A percentile compares a stretch with the other conserved stretches of the same genome.
Evolutionary conservation across 2,888 invertebrate genomes (phyloP).

Genomic region (Hyalella azteca): DNA sequence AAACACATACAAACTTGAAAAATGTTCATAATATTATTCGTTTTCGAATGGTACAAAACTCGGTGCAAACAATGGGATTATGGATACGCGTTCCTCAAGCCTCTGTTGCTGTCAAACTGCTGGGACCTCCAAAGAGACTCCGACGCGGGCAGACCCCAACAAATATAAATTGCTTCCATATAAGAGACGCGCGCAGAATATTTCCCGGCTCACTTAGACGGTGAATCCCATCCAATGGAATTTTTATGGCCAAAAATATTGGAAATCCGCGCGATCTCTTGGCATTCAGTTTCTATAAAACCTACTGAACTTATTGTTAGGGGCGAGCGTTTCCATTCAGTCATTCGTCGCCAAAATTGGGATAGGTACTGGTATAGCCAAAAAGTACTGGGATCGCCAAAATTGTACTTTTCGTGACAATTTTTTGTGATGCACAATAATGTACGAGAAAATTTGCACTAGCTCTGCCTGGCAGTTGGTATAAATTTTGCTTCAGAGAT

Average conservation of each 20-base stretch:
- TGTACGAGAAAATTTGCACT: not conserved
- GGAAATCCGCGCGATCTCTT: slow-evolving; percentile 25
- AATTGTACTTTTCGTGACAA: not conserved
- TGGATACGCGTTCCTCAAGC: too few relatives aligned
- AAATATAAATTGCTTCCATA: slow-evolving; percentile 31
- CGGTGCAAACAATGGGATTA: slow-evolving; percentile 14
- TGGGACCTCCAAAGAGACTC: slow-evolving; percentile 13
- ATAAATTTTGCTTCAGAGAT: not conserved
- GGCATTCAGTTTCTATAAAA: slow-evolving; percentile 2
- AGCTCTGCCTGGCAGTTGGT: not conserved
- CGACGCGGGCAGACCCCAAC: slow-evolving; percentile 6
- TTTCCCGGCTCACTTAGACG: not conserved
- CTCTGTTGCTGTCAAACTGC: too few relatives aligned
- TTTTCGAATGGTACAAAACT: not conserved
- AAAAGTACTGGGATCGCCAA: too few relatives aligned
- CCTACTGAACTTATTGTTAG: slow-evolving; percentile 8
- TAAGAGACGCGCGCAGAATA: slow-evolving; percentile 25
- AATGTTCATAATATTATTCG: not conserved
- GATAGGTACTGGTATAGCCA: too few relatives aligned
- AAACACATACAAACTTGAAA: not conserved
- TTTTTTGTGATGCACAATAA: not conserved
- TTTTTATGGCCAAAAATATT: slow-evolving; percentile 33
- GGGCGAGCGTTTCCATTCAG: not conserved
- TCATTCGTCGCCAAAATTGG: slow-evolving; percentile 5
- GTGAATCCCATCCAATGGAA: slow-evolving; percentile 22